Percentiles rank a stretch among this genome's conserved stretches.
Evolutionary conservation across 2,113 vertebrate genomes (phyloP).

Genomic region (Platysternon megacephalum): DNA sequence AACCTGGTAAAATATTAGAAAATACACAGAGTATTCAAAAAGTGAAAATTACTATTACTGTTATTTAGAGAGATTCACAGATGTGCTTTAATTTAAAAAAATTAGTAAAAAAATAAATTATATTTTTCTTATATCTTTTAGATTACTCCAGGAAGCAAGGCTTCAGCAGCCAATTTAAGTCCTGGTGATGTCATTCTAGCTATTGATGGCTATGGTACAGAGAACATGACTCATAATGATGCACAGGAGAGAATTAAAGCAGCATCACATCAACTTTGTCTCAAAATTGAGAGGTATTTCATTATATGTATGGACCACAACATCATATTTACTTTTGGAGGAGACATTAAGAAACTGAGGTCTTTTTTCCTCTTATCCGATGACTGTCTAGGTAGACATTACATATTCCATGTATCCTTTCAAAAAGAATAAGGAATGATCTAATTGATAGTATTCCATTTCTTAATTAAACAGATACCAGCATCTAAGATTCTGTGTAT

Average conservation of each 20-base stretch:
- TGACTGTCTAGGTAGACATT: background rate
- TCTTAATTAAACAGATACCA: background rate
- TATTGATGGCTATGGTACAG: constrained; percentile 88
- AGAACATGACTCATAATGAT: constrained; percentile 93
- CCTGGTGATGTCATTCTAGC: constrained; percentile 93
- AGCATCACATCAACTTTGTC: constrained; percentile 83
- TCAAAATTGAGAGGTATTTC: constrained; percentile 92
- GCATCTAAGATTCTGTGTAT: background rate
- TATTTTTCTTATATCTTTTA: constrained; percentile 71
- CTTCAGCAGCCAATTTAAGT: constrained; percentile 88
- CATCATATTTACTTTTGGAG: background rate
- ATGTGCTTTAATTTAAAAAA: background rate
- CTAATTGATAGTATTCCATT: background rate
- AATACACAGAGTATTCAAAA: background rate
- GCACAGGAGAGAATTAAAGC: constrained; percentile 97
- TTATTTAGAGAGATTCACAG: background rate
- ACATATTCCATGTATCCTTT: background rate
- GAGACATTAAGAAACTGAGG: background rate
- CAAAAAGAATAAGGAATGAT: background rate
- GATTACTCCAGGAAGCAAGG: constrained; percentile 96
- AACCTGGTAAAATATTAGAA: background rate
- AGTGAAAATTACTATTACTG: background rate
- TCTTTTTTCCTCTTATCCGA: background rate
- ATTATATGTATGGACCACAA: background rate
- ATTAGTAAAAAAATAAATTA: background rate